These are phyloP conservation scores for Lasioglossum vierecki DNA, from an alignment of 2,888 invertebrate genomes.

Conservation along the genomic window DNA sequence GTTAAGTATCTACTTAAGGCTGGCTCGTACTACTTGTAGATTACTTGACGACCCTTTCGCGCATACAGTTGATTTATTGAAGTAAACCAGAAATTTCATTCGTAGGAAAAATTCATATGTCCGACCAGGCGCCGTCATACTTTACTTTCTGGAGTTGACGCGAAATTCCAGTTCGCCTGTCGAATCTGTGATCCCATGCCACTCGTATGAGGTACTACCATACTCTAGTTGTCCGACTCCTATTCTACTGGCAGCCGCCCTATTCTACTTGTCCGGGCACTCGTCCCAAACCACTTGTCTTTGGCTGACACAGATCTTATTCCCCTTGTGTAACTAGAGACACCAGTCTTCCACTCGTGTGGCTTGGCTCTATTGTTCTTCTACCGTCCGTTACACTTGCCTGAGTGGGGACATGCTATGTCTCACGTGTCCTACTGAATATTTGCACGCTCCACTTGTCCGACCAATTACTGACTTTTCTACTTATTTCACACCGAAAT, in stretches of 20 bases:
- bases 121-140: background rate
- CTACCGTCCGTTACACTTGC: background rate
- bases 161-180: background rate
- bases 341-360: background rate
- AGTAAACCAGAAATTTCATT: background rate
- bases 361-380: background rate
- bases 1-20: too few species aligned
- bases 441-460: background rate
- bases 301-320: slow-evolving; percentile 1
- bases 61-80: background rate
- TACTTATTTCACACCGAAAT: background rate
- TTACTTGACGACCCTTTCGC: background rate
- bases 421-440: background rate
- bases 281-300: slow-evolving; percentile 5
- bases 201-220: background rate
- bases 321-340: background rate
- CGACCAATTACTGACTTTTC: background rate
- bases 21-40: background rate
- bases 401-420: background rate
- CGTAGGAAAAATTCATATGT: background rate
- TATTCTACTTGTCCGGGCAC: slow-evolving; percentile 2
- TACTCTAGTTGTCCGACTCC: background rate
- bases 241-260: background rate
- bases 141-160: background rate
- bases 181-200: background rate